These are phyloP conservation scores for Leptocoma aspasia DNA, from an alignment of 2,113 vertebrate species.

Conservation along the genomic window DNA sequence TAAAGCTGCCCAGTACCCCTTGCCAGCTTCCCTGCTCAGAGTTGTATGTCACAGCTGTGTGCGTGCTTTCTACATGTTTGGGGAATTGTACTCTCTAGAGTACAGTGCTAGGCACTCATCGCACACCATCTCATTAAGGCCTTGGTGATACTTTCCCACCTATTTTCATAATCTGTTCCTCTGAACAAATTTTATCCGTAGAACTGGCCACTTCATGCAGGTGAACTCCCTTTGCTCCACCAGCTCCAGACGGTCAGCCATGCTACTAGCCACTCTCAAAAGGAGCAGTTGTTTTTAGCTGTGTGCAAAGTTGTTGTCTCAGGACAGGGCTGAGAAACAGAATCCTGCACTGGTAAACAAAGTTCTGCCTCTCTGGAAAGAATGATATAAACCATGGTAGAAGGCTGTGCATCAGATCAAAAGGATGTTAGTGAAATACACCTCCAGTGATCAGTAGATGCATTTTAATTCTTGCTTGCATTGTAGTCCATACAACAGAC, in stretches of 20 bases:
- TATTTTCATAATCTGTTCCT: neutral
- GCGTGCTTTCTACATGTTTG: neutral
- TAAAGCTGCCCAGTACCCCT: neutral
- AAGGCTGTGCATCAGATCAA: neutral
- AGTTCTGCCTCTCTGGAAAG: neutral
- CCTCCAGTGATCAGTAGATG: neutral
- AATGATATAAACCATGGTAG: neutral
- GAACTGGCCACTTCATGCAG: neutral
- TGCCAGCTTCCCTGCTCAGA: accelerated
- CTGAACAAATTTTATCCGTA: neutral
- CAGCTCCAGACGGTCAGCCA: neutral
- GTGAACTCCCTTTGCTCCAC: neutral
- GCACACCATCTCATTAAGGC: neutral
- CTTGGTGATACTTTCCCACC: neutral
- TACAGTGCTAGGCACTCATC: neutral
- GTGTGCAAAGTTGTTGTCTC: neutral
- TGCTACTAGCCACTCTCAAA: neutral
- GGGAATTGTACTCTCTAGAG: neutral
- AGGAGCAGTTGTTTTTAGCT: neutral
- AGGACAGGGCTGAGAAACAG: neutral
- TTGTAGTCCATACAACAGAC: slow-evolving; percentile 87
- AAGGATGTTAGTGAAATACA: neutral
- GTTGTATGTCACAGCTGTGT: neutral
- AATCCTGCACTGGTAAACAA: neutral
- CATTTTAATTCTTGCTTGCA: neutral